Percentiles rank a stretch among this genome's conserved stretches.
Conservation (phyloP, 2,888 invertebrate genomes). For the Acanthosoma haemorrhoidale region DNA sequence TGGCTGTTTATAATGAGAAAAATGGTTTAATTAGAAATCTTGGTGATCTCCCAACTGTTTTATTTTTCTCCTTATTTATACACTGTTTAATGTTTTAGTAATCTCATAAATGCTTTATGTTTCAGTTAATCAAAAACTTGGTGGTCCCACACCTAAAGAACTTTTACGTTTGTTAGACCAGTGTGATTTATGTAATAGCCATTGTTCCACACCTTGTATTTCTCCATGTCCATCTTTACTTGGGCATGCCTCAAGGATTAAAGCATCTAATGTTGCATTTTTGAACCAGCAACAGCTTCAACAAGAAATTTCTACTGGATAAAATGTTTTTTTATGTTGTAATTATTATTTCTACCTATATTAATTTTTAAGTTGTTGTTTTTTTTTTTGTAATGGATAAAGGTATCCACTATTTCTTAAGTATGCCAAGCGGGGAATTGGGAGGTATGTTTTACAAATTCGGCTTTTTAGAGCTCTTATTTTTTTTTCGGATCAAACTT, state of each 20-base stretch:
- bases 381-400: too few species aligned
- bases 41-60: too few species aligned
- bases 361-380: too few species aligned
- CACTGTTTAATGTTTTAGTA: too few species aligned
- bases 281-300: constrained; percentile 41
- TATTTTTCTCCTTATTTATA: not conserved
- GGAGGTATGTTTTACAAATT: too few species aligned
- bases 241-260: constrained; percentile 41
- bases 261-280: constrained; percentile 44
- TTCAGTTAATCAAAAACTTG: constrained; percentile 58
- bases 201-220: constrained; percentile 71
- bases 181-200: constrained; percentile 82
- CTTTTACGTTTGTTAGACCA: constrained; percentile 85
- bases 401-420: too few species aligned
- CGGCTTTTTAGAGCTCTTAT: too few species aligned
- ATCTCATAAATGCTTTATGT: constrained; percentile 30
- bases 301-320: not conserved
- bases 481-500: too few species aligned
- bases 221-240: constrained; percentile 53
- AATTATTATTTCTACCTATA: too few species aligned
- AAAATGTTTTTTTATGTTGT: not conserved
- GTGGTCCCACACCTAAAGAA: constrained; percentile 91
- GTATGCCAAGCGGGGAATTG: too few species aligned
- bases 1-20: too few species aligned
- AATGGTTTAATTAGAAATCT: not conserved